A percentile compares a stretch with the other conserved stretches of the same genome.
Evolutionary conservation across 2,888 invertebrate genomes (phyloP).

Genomic region (Tenodera sinensis): DNA sequence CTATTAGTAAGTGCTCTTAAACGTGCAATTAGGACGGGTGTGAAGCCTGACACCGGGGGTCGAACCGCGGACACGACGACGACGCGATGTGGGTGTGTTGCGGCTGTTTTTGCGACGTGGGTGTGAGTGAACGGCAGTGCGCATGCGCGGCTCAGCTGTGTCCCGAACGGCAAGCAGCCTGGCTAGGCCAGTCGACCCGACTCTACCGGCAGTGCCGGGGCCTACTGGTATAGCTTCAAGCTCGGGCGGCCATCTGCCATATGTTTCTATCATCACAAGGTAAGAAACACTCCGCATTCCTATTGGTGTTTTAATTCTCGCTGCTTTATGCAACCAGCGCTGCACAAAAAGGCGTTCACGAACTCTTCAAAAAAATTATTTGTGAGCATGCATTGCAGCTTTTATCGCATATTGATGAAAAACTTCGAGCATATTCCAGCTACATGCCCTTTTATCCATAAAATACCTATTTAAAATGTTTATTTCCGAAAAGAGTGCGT

Average conservation of each 20-base stretch:
- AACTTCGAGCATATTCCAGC: background rate
- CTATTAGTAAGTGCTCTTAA: too few species aligned
- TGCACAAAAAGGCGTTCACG: background rate
- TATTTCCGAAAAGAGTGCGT: too few species aligned
- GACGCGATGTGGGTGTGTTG: background rate
- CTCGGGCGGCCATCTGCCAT: background rate
- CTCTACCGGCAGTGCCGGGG: background rate
- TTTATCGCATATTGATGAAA: background rate
- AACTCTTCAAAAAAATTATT: background rate
- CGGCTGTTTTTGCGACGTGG: background rate
- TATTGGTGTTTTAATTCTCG: too few species aligned
- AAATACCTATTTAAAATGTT: too few species aligned
- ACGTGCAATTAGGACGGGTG: too few species aligned
- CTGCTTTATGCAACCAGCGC: background rate
- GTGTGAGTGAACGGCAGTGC: background rate
- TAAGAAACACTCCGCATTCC: background rate
- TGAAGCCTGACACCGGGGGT: background rate
- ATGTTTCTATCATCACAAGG: background rate
- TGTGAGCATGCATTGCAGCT: background rate
- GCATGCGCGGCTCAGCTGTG: background rate
- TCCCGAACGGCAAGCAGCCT: too few species aligned
- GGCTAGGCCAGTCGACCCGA: background rate
- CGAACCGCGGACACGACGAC: background rate
- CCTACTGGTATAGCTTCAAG: background rate
- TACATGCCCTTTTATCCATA: too few species aligned